These are phyloP conservation scores for Cryptomyrus ogoouensis DNA, from an alignment of 2,113 vertebrate species.

Conservation along the genomic window DNA sequence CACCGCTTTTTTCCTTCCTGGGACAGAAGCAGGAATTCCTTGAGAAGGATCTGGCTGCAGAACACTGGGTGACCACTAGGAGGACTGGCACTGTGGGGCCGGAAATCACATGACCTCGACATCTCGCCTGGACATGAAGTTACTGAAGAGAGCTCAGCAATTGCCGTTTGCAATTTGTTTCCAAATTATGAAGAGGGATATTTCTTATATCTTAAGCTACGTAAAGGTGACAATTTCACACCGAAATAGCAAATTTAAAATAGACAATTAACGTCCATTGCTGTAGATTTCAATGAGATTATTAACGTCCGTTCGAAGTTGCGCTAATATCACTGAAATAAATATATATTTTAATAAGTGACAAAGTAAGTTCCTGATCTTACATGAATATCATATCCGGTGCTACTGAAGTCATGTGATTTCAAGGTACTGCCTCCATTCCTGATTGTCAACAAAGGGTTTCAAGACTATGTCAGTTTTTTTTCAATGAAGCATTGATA, in stretches of 20 bases:
- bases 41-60: background rate
- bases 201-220: background rate
- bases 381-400: too few species aligned
- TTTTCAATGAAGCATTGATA: background rate
- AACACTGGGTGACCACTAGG: background rate
- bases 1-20: slow-evolving; percentile 69
- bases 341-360: too few species aligned
- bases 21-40: background rate
- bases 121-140: background rate
- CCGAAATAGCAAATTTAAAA: background rate
- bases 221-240: background rate
- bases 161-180: background rate
- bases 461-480: background rate
- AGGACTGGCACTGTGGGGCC: background rate
- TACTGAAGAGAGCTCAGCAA: background rate
- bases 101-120: background rate
- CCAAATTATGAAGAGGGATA: background rate
- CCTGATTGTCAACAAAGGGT: background rate
- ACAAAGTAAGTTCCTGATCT: too few species aligned
- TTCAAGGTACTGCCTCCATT: background rate
- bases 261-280: background rate
- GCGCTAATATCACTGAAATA: too few species aligned
- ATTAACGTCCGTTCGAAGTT: background rate
- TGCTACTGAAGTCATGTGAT: background rate
- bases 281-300: background rate